These are phyloP conservation scores for Leptarthrus brevirostris DNA, from an alignment of 2,888 invertebrate species.

Conservation along the genomic window DNA sequence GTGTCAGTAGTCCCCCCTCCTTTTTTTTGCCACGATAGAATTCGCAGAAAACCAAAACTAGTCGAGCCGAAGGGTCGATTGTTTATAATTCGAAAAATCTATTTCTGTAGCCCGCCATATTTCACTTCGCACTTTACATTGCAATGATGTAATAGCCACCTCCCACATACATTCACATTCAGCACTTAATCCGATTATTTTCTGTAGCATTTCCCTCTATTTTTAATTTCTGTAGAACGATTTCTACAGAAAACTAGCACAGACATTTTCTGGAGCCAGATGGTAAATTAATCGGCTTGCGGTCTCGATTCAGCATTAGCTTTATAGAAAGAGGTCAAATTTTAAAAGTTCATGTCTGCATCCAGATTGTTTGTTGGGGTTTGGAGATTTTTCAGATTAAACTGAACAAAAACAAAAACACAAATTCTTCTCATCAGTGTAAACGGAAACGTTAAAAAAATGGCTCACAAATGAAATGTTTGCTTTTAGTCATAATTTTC, in stretches of 20 bases:
- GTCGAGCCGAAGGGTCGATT: no score
- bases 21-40: no score
- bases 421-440: no score
- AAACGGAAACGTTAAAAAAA: no score
- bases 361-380: no score
- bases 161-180: background rate
- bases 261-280: conserved; percentile 20
- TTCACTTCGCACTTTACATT: background rate
- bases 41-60: no score
- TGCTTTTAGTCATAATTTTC: no score
- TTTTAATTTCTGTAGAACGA: conserved; percentile 29
- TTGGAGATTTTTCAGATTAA: no score
- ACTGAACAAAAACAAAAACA: no score
- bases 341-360: background rate
- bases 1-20: no score
- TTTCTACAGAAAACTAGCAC: conserved; percentile 3
- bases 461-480: no score
- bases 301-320: conserved; percentile 20
- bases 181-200: conserved; percentile 39
- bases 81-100: conserved; percentile 5
- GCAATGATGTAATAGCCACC: conserved; percentile 12
- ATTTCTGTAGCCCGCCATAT: conserved; percentile 13
- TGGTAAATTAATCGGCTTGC: conserved; percentile 38
- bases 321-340: conserved; percentile 19
- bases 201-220: conserved; percentile 30